A percentile compares a stretch with the other conserved stretches of the same genome.
Conservation (phyloP, 2,113 vertebrate species). For the Crotophaga sulcirostris region DNA sequence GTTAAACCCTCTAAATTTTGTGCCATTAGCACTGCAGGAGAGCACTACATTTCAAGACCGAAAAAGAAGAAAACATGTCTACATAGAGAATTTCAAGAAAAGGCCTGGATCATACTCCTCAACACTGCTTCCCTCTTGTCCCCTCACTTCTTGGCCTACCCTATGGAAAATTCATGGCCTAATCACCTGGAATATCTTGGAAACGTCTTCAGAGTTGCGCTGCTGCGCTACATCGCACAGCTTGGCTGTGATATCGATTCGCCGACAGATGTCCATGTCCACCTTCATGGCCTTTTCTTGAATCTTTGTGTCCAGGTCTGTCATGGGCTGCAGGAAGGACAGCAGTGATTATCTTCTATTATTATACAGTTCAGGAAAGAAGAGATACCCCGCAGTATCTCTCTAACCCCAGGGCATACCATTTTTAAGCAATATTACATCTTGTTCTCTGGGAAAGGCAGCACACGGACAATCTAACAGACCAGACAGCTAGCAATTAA, state of each 20-base stretch:
- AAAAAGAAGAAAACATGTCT: neutral
- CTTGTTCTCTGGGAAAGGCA: neutral
- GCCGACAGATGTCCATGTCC: constrained; percentile 99
- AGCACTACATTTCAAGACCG: neutral
- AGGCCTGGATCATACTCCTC: neutral
- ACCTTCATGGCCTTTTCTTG: constrained; percentile 98
- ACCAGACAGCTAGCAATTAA: neutral
- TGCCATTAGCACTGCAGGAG: neutral
- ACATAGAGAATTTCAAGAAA: neutral
- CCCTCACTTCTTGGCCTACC: neutral
- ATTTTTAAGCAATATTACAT: neutral
- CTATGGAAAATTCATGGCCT: constrained; percentile 57
- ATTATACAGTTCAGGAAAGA: constrained; percentile 64
- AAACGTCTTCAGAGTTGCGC: constrained; percentile 98
- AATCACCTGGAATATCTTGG: constrained; percentile 94
- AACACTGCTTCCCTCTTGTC: constrained; percentile 22
- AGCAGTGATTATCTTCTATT: constrained; percentile 75
- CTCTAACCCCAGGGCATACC: constrained; percentile 20
- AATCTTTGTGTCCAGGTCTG: constrained; percentile 97
- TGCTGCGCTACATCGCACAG: constrained; percentile 98
- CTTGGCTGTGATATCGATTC: constrained; percentile 99
- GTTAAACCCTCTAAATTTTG: neutral
- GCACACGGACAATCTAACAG: neutral
- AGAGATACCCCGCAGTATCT: constrained; percentile 59
- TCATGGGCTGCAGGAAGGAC: constrained; percentile 92